Percentiles rank a stretch among this genome's conserved stretches.
These are phyloP conservation scores for Heliconius himera DNA, from an alignment of 1,140 invertebrate genomes.

Conservation along the genomic window DNA sequence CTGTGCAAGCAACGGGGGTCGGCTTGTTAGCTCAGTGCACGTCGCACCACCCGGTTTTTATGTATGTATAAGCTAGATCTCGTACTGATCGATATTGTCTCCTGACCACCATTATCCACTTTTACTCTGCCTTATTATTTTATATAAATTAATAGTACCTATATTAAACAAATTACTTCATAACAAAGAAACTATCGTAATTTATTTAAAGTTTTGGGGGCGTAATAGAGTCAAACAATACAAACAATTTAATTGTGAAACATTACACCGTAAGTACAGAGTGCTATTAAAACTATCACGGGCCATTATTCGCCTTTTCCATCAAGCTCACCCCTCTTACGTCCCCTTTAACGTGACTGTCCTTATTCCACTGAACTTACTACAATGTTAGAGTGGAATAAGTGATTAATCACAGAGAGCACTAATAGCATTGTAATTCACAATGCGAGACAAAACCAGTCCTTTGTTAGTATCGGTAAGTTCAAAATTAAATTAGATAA, in stretches of 20 bases:
- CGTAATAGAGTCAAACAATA: not conserved
- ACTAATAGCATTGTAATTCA: slow-evolving; percentile 37
- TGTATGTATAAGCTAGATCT: too few species aligned
- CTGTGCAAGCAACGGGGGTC: too few species aligned
- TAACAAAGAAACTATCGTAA: not conserved
- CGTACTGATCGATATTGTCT: too few species aligned
- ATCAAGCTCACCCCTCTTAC: slow-evolving; percentile 33
- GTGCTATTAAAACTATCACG: slow-evolving; percentile 44
- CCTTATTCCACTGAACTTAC: slow-evolving; percentile 38
- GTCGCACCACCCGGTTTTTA: too few species aligned
- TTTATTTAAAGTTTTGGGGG: not conserved
- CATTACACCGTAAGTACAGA: slow-evolving; percentile 3
- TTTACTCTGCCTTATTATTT: too few species aligned
- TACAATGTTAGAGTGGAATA: slow-evolving; percentile 34
- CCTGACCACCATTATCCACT: too few species aligned
- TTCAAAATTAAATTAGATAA: slow-evolving; percentile 33
- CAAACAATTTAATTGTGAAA: slow-evolving; percentile 1
- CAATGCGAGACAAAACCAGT: slow-evolving; percentile 25
- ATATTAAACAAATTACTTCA: not conserved
- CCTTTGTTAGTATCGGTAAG: slow-evolving; percentile 29
- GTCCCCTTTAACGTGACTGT: slow-evolving; percentile 36
- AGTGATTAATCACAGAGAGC: slow-evolving; percentile 42
- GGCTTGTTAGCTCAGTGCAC: too few species aligned
- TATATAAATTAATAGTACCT: not conserved
- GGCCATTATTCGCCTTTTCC: slow-evolving; percentile 38